Evolutionary conservation across 2,797 vertebrate genomes (phyloP).

Genomic region (Betta splendens): DNA sequence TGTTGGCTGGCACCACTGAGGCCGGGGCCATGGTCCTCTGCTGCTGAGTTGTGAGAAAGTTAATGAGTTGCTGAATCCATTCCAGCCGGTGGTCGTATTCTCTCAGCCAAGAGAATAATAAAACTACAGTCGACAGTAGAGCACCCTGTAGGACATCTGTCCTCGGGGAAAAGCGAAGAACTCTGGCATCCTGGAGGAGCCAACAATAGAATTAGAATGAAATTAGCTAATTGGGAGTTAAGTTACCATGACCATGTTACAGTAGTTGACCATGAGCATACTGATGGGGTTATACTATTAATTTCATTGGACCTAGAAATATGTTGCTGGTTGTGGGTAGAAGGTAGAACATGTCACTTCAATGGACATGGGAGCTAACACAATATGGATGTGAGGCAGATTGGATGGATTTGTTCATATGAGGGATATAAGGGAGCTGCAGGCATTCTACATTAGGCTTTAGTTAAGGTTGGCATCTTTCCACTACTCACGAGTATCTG

Average conservation of each 20-base stretch:
- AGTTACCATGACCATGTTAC: neutral
- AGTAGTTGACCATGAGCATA: neutral
- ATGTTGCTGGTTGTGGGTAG: too few relatives aligned
- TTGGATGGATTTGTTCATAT: neutral
- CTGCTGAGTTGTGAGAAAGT: neutral
- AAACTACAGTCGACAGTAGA: neutral
- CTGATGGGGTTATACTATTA: neutral
- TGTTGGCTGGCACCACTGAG: conserved; percentile 2
- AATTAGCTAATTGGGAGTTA: neutral
- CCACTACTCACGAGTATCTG: conserved; percentile 3
- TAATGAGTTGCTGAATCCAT: too few relatives aligned
- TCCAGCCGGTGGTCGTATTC: neutral
- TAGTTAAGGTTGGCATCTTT: neutral
- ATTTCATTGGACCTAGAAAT: neutral
- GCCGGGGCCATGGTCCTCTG: neutral
- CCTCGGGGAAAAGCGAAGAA: neutral
- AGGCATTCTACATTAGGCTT: conserved; percentile 10
- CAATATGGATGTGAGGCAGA: neutral
- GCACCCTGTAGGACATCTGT: conserved; percentile 1
- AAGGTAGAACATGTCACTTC: neutral
- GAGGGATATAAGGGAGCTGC: neutral
- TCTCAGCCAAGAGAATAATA: neutral
- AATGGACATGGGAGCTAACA: neutral
- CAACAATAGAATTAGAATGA: neutral
- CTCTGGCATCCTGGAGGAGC: neutral